Evolutionary conservation across 2,113 vertebrate species (phyloP), one percentile per base, ranked within the genome.

Genomic region (Vanacampus margaritifer): DNA sequence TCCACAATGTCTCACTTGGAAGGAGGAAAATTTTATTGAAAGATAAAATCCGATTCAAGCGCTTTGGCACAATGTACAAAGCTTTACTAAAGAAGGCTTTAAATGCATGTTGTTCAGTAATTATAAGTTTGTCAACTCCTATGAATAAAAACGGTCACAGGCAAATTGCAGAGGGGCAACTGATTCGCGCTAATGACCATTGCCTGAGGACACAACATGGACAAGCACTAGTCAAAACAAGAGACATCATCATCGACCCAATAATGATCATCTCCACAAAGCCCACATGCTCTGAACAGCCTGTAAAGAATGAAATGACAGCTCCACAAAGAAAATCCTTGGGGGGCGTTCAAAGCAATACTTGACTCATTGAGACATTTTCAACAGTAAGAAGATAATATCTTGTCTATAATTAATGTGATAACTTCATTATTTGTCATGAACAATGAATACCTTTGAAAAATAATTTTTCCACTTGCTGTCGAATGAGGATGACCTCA

Each of bases 101-200:
- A 57, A 32, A 57, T 32, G 16, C 26, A 53, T 11, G 10, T 53
- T 53, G 24, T 53, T 23, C 50, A 19, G 32, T 32, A 2, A 46
- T 57, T 17, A 12, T 54, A 57, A 14, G 11, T 62, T 62, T 43
- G 59, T 24, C 59, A 26, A 24, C 14, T 10, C 5, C 59, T 7
- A 51, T n/a, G 36, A 67, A 10, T 14, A 32, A 14, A 12, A 35
- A n/a, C 59, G 53, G 51, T 48, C 39, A 64, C 19, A 39, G 23
- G 36, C 28, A 26, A 6, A 48, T 56, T 67, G 67, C 7, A 6
- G 53, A 32, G 53, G 41, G 64, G 2, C 61, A 24, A 74, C 69
- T 72, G 78, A 86, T 64, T 62, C 45, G 53, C 7, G 35, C 63
- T 71, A 78, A 66, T 78, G 61, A 81, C 63, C 16, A 60, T 35